Evolutionary conservation across 64 coral and sea anemone genomes (phyloP).

Genomic region (Orbicella faveolata): DNA sequence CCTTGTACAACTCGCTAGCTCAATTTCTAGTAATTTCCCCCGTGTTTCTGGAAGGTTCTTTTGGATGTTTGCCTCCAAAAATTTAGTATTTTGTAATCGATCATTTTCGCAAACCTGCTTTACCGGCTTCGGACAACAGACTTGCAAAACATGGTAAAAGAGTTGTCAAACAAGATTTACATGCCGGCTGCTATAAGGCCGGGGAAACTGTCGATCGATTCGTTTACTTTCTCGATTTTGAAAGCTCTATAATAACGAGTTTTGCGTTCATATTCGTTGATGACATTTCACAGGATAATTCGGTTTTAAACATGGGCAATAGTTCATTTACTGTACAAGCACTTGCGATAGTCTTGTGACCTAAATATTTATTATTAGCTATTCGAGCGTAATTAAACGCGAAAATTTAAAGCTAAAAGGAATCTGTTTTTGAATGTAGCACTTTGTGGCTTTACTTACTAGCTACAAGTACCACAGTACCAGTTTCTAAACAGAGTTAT

Average conservation of each 20-base stretch:
- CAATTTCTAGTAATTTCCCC: not conserved
- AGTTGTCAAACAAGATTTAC: not conserved
- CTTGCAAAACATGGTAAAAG: not conserved
- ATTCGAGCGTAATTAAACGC: not conserved
- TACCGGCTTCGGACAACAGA: slow-evolving; percentile 14
- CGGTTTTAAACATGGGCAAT: not conserved
- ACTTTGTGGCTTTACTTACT: too few species aligned
- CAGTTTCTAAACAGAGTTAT: too few species aligned
- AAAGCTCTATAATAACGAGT: not conserved
- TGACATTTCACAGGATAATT: too few species aligned
- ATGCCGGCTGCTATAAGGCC: not conserved
- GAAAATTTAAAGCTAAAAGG: too few species aligned
- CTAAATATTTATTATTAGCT: not conserved
- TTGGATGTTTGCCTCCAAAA: not conserved
- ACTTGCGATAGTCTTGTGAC: not conserved
- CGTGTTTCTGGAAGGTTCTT: not conserved
- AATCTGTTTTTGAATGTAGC: too few species aligned
- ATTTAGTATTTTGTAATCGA: not conserved
- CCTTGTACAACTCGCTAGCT: not conserved
- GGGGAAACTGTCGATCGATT: not conserved
- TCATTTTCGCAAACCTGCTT: slow-evolving; percentile 28
- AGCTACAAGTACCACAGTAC: too few species aligned
- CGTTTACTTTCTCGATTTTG: not conserved
- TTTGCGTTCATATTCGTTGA: too few species aligned
- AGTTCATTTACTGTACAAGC: not conserved